Conservation (phyloP, 2,797 vertebrate species). For the Molossus alvarezi region DNA sequence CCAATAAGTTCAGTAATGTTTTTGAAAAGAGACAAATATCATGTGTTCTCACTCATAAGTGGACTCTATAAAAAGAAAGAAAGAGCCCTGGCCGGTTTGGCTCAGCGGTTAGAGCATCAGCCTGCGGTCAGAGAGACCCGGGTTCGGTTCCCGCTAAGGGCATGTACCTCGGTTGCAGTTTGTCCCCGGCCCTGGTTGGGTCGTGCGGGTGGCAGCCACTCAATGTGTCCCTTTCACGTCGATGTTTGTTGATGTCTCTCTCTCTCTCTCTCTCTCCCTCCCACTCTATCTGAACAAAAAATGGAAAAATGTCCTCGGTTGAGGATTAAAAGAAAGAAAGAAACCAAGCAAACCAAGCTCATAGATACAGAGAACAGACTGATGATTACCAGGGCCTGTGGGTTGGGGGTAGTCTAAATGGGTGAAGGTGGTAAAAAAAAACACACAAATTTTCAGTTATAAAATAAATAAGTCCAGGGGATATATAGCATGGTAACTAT, state of each 20-base stretch:
- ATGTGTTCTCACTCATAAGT: background rate
- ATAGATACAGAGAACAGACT: background rate
- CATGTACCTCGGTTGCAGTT: too few relatives aligned
- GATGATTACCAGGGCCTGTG: background rate
- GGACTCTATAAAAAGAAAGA: background rate
- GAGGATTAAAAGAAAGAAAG: background rate
- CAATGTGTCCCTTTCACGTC: too few relatives aligned
- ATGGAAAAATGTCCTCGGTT: too few relatives aligned
- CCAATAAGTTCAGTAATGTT: background rate
- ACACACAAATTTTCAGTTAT: background rate
- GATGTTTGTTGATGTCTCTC: too few relatives aligned
- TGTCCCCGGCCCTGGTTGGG: too few relatives aligned
- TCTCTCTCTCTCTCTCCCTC: too few relatives aligned
- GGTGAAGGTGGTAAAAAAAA: background rate
- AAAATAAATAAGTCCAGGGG: background rate
- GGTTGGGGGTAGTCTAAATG: background rate
- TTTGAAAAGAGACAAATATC: background rate
- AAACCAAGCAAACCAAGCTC: background rate
- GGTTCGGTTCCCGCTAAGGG: too few relatives aligned
- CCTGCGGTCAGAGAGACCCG: too few relatives aligned
- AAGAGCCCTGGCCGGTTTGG: too few relatives aligned
- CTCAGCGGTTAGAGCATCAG: too few relatives aligned
- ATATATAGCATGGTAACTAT: background rate
- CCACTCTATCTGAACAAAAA: too few relatives aligned
- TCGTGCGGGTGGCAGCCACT: too few relatives aligned